phyloP scores from a whole-genome alignment of 2,113 vertebrate species.

The Corynorhinus townsendii region DNA sequence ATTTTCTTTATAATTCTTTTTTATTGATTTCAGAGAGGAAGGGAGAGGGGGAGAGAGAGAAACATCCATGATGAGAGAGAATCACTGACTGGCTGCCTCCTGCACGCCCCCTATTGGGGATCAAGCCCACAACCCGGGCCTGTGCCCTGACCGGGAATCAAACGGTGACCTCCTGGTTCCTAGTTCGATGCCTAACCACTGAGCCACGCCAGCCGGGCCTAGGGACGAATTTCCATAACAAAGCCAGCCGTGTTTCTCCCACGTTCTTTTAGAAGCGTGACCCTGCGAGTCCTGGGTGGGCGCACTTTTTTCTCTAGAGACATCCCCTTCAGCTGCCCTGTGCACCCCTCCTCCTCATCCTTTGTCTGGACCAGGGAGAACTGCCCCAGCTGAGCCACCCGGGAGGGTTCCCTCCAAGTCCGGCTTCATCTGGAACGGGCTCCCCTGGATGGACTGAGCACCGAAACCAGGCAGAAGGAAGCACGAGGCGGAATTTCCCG shows the following conservation, averaged over 20 bases:
- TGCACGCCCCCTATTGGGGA: too few relatives aligned
- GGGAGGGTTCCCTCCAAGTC: not conserved
- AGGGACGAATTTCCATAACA: not conserved
- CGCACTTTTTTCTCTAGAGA: not conserved
- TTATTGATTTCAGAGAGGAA: too few relatives aligned
- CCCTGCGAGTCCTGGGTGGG: not conserved
- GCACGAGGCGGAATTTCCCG: not conserved
- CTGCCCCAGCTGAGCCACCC: not conserved
- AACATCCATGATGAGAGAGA: too few relatives aligned
- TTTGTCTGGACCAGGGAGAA: not conserved
- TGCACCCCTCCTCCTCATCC: not conserved
- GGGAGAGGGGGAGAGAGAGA: too few relatives aligned
- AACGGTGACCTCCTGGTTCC: too few relatives aligned
- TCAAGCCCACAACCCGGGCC: too few relatives aligned
- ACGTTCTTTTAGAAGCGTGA: not conserved
- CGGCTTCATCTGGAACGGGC: not conserved
- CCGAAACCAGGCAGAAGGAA: constrained; percentile 33
- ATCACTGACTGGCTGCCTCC: too few relatives aligned
- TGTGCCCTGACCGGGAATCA: too few relatives aligned
- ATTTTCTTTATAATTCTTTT: too few relatives aligned
- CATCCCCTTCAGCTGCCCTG: not conserved
- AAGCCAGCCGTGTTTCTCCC: not conserved
- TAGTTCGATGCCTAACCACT: too few relatives aligned
- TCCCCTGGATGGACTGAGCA: not conserved
- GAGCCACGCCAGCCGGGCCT: too few relatives aligned